Evolutionary conservation across 2,797 vertebrate genomes (phyloP), one percentile per base, ranked within the genome.

Genomic region (Tragelaphus oryx): DNA sequence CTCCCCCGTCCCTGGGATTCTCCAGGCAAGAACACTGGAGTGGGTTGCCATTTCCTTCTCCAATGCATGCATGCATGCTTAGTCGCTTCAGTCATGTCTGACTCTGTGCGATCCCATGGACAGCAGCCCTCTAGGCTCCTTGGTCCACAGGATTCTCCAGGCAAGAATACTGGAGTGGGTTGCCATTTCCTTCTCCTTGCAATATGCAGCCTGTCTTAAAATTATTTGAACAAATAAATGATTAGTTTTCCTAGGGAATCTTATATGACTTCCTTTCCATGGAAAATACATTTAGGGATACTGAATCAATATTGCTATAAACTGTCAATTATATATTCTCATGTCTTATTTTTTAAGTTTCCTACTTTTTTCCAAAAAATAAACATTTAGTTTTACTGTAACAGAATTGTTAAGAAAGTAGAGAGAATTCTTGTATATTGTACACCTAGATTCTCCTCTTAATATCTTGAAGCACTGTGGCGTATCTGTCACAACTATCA

Each of bases 191-290:
- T 33, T 33, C 30, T 62, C 30, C 55, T 82, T 81, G 5, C 4
- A 83, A 30, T 78, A 68, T 86, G 26, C 33, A 65, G 26, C 22
- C 30, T 88, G 3, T 80, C 55, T 96, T 62, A 95, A 89, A 96
- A 85, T 93, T 91, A 91, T 96, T 91, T 93, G 33, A 79, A 44
- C 62, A 84, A 87, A 92, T n/a, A 95, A 89, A 81, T 84, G 7
- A 68, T 87, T 84, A 87, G 46, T 46, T 89, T 91, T 54, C 44
- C 33, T 78, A 65, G 26, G 57, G 41, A 13, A 52, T 79, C 18
- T 94, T 76, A n/a, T 3, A 55, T n/a, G 24, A 87, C 46, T 54
- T 78, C 17, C 55, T 26, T 84, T 65, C 28, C 41, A 78, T 71
- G n/a, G 13, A 93, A 91, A 94, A 71, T 17, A 89, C 17, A 96